phyloP scores from a whole-genome alignment of 2,113 vertebrate genomes.

The Noctilio leporinus region DNA sequence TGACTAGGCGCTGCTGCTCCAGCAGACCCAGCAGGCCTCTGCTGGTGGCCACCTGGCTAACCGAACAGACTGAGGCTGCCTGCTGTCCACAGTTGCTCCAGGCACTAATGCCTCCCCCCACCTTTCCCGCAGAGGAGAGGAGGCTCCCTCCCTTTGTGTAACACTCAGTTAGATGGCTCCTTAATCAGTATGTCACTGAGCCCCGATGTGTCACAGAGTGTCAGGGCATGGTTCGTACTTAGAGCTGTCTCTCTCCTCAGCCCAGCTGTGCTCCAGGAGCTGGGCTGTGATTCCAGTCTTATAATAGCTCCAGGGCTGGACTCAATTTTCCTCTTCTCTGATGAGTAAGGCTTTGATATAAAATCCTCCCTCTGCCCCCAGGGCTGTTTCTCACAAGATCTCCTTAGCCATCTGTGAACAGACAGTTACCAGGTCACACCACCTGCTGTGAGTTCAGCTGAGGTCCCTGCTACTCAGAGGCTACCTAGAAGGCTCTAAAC shows the following conservation, averaged over 20 bases:
- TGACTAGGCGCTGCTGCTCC: not conserved
- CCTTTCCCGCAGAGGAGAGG: too few species aligned
- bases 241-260: not conserved
- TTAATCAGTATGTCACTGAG: not conserved
- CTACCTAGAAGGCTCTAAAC: not conserved
- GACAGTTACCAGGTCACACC: not conserved
- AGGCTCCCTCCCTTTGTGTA: not conserved
- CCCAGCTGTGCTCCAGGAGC: not conserved
- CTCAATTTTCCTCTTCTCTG: not conserved
- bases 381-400: not conserved
- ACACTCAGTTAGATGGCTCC: not conserved
- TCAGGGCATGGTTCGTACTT: not conserved
- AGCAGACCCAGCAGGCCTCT: not conserved
- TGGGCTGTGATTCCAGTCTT: not conserved
- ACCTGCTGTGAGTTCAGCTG: not conserved
- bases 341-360: not conserved
- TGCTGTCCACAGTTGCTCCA: not conserved
- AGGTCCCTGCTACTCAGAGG: not conserved
- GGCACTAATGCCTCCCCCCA: not conserved
- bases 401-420: not conserved
- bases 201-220: not conserved
- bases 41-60: not conserved
- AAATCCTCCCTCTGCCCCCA: not conserved
- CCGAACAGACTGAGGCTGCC: not conserved
- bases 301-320: not conserved